phyloP scores from a whole-genome alignment of 2,113 vertebrate genomes.

The Nannobrachium achirus region DNA sequence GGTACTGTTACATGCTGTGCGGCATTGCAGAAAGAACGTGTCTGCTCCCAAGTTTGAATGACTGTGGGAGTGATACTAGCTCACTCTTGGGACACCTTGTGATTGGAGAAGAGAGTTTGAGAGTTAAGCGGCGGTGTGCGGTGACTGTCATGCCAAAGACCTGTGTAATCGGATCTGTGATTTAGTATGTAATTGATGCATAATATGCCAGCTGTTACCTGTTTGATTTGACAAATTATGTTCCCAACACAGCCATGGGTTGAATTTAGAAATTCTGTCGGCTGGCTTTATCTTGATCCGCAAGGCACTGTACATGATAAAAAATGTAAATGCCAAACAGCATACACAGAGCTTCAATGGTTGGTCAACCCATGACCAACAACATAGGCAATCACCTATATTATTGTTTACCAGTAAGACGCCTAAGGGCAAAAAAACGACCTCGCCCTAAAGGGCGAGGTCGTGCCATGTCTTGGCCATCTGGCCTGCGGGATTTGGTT shows the following conservation, averaged over 20 bases:
- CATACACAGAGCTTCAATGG: too few relatives aligned
- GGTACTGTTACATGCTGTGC: slow-evolving; percentile 49
- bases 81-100: slow-evolving; percentile 37
- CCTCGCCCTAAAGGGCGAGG: too few relatives aligned
- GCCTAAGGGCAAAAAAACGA: too few relatives aligned
- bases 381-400: too few relatives aligned
- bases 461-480: too few relatives aligned
- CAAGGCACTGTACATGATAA: too few relatives aligned
- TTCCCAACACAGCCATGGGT: slow-evolving; percentile 54
- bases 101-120: slow-evolving; percentile 30
- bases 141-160: slow-evolving; percentile 72
- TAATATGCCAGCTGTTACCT: slow-evolving; percentile 73
- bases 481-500: too few relatives aligned
- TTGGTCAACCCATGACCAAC: too few relatives aligned
- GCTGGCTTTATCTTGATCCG: too few relatives aligned
- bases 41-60: slow-evolving; percentile 56
- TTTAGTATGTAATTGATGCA: slow-evolving; percentile 72
- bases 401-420: too few relatives aligned
- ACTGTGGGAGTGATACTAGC: slow-evolving; percentile 38
- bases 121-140: slow-evolving; percentile 58
- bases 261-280: slow-evolving; percentile 25
- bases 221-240: slow-evolving; percentile 69
- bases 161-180: slow-evolving; percentile 73
- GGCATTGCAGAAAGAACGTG: slow-evolving; percentile 52
- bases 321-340: too few relatives aligned